Evolutionary conservation across 2,113 vertebrate species (phyloP), one percentile per base, ranked within the genome.

Genomic region (Odontophorus gujanensis): DNA sequence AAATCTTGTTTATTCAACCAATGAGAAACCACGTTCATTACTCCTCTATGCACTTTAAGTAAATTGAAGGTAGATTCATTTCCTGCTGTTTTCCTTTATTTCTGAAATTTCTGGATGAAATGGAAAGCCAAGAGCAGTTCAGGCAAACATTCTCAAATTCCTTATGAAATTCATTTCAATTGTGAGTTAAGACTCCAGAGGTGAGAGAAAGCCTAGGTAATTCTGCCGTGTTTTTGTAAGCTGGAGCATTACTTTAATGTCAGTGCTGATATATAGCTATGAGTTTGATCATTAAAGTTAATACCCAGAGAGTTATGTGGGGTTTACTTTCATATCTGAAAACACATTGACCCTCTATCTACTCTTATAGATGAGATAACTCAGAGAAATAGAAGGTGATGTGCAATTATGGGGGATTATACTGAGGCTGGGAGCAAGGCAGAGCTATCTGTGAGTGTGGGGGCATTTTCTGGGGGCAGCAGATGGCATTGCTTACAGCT

Each of bases 251-350:
- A 63, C 78, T 94, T 92, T 91, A 90, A 94, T 95, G 90, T 93
- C 94, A 95, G 72, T 71, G 80, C 74, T 97, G 95, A 95, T 95
- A 88, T 90, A 96, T 68, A 76, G 89, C 81, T 81, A 71, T 82
- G 95, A 95, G 62, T 91, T 93, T 91, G 55, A 94, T 95, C 93
- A 91, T 95, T 94, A 96, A 93, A 92, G 85, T 95, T 96, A 95
- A 95, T 61, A 78, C 86, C 61, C 25, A 1, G 89, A 95, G 89
- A 95, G 82, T 94, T 96, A 90, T 89, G 89, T 89, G 82, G 80
- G 92, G 74, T 85, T 96, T 95, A 81, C 79, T 92, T 96, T 94
- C 74, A 86, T 93, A 91, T 92, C 85, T 93, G 93, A 95, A 90
- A 92, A 88, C 59, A 88, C 90, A 76, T 81, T 96, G 94, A 94